phyloP scores from a whole-genome alignment of 2,797 vertebrate species.

The Toxotes lorentzi region DNA sequence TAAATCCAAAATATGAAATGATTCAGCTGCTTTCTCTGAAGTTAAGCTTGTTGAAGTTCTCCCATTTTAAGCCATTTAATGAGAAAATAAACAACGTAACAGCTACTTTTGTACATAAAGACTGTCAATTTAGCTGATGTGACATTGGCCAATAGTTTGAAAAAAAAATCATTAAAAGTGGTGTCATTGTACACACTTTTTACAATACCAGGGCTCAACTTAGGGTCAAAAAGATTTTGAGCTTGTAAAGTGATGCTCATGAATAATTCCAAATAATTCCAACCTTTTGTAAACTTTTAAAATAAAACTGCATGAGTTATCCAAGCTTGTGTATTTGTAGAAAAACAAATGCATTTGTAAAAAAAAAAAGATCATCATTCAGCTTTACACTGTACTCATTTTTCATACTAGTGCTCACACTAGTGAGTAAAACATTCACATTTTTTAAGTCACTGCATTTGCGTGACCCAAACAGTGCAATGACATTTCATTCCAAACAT shows the following conservation, averaged over 20 bases:
- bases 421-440: not conserved
- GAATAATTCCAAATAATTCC: not conserved
- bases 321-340: too few species aligned
- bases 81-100: not conserved
- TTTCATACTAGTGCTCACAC: not conserved
- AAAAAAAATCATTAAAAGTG: too few species aligned
- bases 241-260: too few species aligned
- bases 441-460: constrained; percentile 27
- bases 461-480: constrained; percentile 38
- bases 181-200: too few species aligned
- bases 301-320: not conserved
- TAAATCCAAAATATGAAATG: not conserved
- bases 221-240: not conserved
- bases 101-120: not conserved
- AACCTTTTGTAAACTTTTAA: not conserved
- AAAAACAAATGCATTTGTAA: too few species aligned
- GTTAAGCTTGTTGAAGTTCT: not conserved
- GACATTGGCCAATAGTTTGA: not conserved
- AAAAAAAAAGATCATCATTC: not conserved
- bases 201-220: not conserved
- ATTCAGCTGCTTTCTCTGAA: not conserved
- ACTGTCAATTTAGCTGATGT: too few species aligned
- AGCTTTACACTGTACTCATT: not conserved
- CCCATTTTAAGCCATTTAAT: not conserved
- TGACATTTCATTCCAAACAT: constrained; percentile 44